Percentiles rank a stretch among this genome's conserved stretches.
phyloP scores from a whole-genome alignment of 2,797 vertebrate genomes.

The Muscicapa striata region DNA sequence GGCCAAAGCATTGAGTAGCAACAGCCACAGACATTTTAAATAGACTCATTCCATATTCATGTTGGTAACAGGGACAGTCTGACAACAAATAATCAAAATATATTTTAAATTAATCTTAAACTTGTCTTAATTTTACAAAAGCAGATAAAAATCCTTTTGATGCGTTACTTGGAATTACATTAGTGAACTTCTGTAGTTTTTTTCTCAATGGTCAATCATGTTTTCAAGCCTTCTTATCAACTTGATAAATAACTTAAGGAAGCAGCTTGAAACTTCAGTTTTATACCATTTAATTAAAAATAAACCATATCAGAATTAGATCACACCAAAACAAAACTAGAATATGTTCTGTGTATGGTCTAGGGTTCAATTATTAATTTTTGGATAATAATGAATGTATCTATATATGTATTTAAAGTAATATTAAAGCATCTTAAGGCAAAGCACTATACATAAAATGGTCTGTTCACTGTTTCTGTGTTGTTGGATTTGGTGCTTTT shows the following conservation, averaged over 20 bases:
- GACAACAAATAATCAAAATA: neutral
- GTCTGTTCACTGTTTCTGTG: neutral
- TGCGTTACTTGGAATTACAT: neutral
- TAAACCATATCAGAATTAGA: neutral
- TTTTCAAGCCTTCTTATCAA: neutral
- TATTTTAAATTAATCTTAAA: neutral
- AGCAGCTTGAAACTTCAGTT: neutral
- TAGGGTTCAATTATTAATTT: neutral
- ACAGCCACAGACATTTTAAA: neutral
- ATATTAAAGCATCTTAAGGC: neutral
- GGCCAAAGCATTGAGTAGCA: neutral
- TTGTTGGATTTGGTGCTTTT: neutral
- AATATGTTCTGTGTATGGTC: neutral
- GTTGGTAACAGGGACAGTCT: neutral
- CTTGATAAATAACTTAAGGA: neutral
- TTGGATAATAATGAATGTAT: neutral
- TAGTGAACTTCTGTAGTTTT: neutral
- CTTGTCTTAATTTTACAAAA: neutral
- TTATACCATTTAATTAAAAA: neutral
- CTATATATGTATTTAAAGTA: neutral
- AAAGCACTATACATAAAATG: neutral
- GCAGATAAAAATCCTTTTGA: neutral
- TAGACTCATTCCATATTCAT: neutral
- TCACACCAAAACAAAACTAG: neutral
- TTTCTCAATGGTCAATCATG: neutral